Percentiles rank a stretch among this genome's conserved stretches.
Evolutionary conservation across 2,113 vertebrate species (phyloP).

Genomic region (Chionis minor): DNA sequence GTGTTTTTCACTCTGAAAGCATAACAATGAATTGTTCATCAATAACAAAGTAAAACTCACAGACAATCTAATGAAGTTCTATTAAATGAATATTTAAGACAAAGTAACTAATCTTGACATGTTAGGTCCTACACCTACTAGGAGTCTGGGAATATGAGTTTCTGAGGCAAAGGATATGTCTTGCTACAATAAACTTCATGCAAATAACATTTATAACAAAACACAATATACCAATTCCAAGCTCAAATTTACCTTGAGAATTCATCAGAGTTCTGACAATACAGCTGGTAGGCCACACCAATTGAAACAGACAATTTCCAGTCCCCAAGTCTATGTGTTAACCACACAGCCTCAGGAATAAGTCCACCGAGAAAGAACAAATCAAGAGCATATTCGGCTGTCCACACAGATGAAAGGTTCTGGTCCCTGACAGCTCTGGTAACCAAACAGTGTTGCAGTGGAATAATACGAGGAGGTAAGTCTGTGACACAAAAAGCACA

Average conservation of each 20-base stretch:
- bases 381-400: slow-evolving; percentile 88
- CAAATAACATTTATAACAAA: background rate
- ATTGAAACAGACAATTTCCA: slow-evolving; percentile 91
- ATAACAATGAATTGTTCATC: background rate
- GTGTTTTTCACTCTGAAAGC: slow-evolving; percentile 75
- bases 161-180: background rate
- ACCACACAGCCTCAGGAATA: slow-evolving; percentile 89
- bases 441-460: slow-evolving; percentile 77
- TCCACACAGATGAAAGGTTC: slow-evolving; percentile 89
- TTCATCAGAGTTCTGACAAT: slow-evolving; percentile 59
- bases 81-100: background rate
- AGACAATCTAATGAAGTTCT: background rate
- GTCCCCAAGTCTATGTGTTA: slow-evolving; percentile 87
- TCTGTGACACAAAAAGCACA: slow-evolving; percentile 59
- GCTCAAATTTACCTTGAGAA: slow-evolving; percentile 72
- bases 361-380: slow-evolving; percentile 88
- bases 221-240: background rate
- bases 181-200: background rate
- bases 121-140: background rate
- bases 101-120: background rate
- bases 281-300: slow-evolving; percentile 81
- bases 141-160: background rate
- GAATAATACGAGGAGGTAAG: slow-evolving; percentile 72
- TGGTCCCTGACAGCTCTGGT: slow-evolving; percentile 79
- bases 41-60: background rate